Percentiles rank a stretch among this genome's conserved stretches.
Evolutionary conservation across 2,797 vertebrate species (phyloP).

Genomic region (Leucoraja ocellata): DNA sequence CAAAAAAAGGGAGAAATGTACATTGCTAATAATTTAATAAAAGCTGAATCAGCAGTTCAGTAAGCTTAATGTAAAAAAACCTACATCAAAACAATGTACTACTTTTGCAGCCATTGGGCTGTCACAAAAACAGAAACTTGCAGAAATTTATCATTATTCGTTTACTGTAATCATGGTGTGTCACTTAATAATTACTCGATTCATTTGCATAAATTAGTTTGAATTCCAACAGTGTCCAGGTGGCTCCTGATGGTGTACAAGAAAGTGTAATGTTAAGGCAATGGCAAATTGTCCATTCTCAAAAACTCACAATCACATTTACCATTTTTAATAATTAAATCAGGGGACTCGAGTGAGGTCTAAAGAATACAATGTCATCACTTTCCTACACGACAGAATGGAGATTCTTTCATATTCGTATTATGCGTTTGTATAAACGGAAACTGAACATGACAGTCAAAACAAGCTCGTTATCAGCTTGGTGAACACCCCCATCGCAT

Average conservation of each 20-base stretch:
- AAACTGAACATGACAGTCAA: not conserved
- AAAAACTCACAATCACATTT: not conserved
- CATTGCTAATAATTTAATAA: not conserved
- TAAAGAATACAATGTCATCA: slow-evolving; percentile 34
- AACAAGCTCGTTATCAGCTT: not conserved
- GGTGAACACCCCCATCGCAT: not conserved
- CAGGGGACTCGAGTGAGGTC: not conserved
- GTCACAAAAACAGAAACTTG: not conserved
- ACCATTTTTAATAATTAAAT: not conserved
- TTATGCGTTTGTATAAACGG: not conserved
- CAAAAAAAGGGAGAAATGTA: not conserved
- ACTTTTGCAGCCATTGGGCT: too few relatives aligned
- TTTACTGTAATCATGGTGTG: not conserved
- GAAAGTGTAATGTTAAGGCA: not conserved
- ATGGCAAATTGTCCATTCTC: not conserved
- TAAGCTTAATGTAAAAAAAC: not conserved
- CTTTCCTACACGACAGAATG: slow-evolving; percentile 6
- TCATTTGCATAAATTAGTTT: not conserved
- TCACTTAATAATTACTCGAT: not conserved
- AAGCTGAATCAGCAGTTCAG: not conserved
- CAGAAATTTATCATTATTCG: not conserved
- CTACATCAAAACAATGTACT: not conserved
- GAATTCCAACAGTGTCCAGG: not conserved
- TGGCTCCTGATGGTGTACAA: not conserved
- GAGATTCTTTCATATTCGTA: not conserved